Conservation (phyloP, 2,797 vertebrate genomes). For the Lepilemur septentrionalis region DNA sequence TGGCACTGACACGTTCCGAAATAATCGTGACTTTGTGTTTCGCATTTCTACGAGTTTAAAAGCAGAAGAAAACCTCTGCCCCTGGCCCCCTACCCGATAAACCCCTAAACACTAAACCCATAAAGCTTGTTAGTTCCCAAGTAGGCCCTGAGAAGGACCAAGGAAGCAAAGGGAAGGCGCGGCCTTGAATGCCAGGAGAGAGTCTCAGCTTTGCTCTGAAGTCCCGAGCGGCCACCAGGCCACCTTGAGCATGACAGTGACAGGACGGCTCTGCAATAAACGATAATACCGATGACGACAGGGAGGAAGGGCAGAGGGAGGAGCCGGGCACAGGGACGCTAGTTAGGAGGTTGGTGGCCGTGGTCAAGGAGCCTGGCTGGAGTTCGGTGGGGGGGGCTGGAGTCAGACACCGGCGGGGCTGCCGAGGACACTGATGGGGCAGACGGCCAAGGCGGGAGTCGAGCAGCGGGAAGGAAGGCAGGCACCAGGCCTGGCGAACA, state of each 20-base stretch:
- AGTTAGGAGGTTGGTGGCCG: not conserved
- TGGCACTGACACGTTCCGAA: not conserved
- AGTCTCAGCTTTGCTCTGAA: not conserved
- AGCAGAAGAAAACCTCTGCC: not conserved
- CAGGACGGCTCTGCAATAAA: accelerated
- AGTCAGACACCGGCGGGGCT: not conserved
- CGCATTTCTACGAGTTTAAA: not conserved
- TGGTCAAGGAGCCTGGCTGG: not conserved
- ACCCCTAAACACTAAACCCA: not conserved
- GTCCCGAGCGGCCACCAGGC: accelerated
- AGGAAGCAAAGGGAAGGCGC: not conserved
- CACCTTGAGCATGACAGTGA: not conserved
- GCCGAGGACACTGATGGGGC: accelerated
- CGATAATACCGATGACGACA: not conserved
- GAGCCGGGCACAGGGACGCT: accelerated
- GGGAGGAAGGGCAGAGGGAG: not conserved
- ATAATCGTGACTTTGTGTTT: not conserved
- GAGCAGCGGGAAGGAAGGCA: not conserved
- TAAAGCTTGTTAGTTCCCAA: not conserved
- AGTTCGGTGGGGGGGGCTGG: accelerated
- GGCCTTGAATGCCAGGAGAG: not conserved
- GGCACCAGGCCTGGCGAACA: not conserved
- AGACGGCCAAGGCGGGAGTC: not conserved
- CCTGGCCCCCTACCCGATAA: not conserved
- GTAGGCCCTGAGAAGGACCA: accelerated